These are phyloP conservation scores for Jordanella pulchra DNA, from an alignment of 2,797 vertebrate genomes.

Conservation along the genomic window DNA sequence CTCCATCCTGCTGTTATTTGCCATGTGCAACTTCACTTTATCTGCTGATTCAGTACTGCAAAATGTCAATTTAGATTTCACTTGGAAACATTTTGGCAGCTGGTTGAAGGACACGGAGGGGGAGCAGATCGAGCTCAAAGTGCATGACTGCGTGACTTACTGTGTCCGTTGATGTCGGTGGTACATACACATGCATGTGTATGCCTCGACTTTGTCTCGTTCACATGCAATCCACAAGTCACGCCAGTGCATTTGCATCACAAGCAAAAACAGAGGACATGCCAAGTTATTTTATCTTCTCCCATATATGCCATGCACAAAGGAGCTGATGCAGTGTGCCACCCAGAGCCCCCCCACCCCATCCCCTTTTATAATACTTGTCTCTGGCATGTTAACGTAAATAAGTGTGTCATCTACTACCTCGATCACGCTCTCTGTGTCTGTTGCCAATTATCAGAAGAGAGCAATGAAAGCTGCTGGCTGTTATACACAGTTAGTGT, in stretches of 20 bases:
- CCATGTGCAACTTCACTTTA: constrained; percentile 41
- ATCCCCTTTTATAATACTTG: constrained; percentile 41
- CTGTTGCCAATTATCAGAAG: constrained; percentile 33
- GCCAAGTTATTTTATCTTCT: constrained; percentile 62
- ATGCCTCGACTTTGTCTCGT: constrained; percentile 36
- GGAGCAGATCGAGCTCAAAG: constrained; percentile 9
- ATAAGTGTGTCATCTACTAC: constrained; percentile 50
- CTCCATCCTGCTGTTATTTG: constrained; percentile 20
- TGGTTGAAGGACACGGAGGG: constrained; percentile 41
- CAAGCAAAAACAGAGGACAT: constrained; percentile 62
- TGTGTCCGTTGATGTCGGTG: neutral
- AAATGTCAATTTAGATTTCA: constrained; percentile 72
- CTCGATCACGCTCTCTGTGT: constrained; percentile 37
- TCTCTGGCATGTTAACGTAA: constrained; percentile 55
- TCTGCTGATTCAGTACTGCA: constrained; percentile 66
- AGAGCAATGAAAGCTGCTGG: constrained; percentile 38
- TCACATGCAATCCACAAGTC: constrained; percentile 50
- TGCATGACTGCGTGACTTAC: constrained; percentile 4
- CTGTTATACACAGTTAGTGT: constrained; percentile 10
- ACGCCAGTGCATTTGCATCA: constrained; percentile 45
- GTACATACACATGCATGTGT: constrained; percentile 11
- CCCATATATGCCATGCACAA: constrained; percentile 31
- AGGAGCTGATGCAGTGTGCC: constrained; percentile 42
- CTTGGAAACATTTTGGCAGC: constrained; percentile 62
- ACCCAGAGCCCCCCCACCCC: constrained; percentile 37